phyloP scores from a whole-genome alignment of 2,888 invertebrate species.

The Synanthedon tipuliformis region DNA sequence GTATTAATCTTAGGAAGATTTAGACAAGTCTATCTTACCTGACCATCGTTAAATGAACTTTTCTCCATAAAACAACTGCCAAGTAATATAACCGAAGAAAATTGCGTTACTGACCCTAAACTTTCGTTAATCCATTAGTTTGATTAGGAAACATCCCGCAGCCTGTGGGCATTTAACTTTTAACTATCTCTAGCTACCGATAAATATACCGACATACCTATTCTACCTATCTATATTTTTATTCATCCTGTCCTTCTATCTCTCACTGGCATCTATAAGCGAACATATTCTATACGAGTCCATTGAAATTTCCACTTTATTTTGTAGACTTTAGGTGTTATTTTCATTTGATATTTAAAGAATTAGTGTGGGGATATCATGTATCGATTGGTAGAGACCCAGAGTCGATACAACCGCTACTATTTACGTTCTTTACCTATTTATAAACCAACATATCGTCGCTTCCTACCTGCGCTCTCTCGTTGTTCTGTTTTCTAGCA shows the following conservation, averaged over 20 bases:
- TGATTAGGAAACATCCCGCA: constrained; percentile 52
- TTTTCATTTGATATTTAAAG: background rate
- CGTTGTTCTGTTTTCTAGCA: background rate
- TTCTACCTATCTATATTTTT: constrained; percentile 23
- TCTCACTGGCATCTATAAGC: constrained; percentile 19
- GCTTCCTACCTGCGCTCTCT: constrained; percentile 49
- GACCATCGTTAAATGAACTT: background rate
- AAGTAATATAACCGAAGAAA: background rate
- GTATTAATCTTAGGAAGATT: no score
- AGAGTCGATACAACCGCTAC: constrained; percentile 60
- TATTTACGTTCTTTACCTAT: constrained; percentile 69
- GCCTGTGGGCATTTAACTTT: constrained; percentile 60
- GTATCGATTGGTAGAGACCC: constrained; percentile 64
- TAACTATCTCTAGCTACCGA: constrained; percentile 34
- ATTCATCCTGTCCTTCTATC: constrained; percentile 18
- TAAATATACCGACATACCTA: constrained; percentile 25
- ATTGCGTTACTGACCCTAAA: constrained; percentile 11
- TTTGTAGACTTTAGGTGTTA: no score
- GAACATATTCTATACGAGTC: constrained; percentile 17
- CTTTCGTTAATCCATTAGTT: constrained; percentile 50
- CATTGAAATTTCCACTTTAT: constrained; percentile 8
- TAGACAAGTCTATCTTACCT: background rate
- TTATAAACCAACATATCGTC: constrained; percentile 56
- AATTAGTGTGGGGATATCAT: constrained; percentile 17
- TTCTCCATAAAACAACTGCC: background rate